Conservation (phyloP, 1,140 invertebrate species). For the Microplitis demolitor region DNA sequence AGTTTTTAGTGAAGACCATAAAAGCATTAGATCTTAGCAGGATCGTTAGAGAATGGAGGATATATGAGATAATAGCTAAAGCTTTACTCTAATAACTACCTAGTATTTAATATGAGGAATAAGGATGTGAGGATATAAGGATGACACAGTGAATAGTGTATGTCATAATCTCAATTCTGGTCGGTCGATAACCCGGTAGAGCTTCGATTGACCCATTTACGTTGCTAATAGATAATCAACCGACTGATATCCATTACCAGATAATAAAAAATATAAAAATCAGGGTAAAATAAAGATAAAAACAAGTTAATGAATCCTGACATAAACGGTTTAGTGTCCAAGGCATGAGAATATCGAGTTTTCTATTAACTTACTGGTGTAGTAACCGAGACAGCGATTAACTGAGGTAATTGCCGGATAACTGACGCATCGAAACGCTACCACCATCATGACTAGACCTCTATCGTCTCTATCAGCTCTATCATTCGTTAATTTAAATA, state of each 20-base stretch:
- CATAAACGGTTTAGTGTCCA: not conserved
- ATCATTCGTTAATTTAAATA: too few relatives aligned
- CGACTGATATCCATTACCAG: slow-evolving; percentile 25
- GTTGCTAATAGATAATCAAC: slow-evolving; percentile 25
- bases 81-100: not conserved
- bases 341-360: slow-evolving; percentile 26
- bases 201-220: slow-evolving; percentile 28
- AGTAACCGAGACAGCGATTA: slow-evolving; percentile 8
- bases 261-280: slow-evolving; percentile 25
- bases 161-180: not conserved
- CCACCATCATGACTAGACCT: not conserved
- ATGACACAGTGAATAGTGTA: not conserved
- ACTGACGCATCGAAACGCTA: not conserved
- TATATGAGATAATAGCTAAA: not conserved
- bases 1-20: slow-evolving; percentile 15
- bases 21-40: slow-evolving; percentile 13
- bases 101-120: too few relatives aligned
- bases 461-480: too few relatives aligned
- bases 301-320: too few relatives aligned
- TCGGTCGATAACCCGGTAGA: slow-evolving; percentile 1
- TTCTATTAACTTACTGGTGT: slow-evolving; percentile 33
- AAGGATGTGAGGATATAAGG: not conserved
- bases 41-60: not conserved
- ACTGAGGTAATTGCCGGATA: slow-evolving; percentile 11
- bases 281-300: too few relatives aligned